phyloP scores from a whole-genome alignment of 1,140 invertebrate species.

The Nylanderia fulva region DNA sequence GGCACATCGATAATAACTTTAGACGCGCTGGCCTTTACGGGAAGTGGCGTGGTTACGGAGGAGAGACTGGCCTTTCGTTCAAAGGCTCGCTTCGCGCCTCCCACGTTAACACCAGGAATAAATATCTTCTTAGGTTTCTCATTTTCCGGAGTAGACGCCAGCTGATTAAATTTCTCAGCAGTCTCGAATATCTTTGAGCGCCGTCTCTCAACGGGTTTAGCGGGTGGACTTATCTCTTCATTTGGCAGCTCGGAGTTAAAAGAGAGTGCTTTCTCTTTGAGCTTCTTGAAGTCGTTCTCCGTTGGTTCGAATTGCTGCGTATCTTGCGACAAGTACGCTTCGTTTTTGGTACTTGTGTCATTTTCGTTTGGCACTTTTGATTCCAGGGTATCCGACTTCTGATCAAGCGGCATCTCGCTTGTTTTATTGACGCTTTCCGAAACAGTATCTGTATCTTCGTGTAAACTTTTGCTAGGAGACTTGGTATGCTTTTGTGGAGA shows the following conservation, averaged over 20 bases:
- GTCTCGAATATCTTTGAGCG: conserved; percentile 90
- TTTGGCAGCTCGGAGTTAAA: conserved; percentile 75
- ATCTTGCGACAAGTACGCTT: conserved; percentile 10
- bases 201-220: conserved; percentile 86
- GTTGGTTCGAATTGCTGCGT: conserved; percentile 52
- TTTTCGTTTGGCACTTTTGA: conserved; percentile 71
- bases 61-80: conserved; percentile 91
- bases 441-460: background rate
- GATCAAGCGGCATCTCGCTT: conserved; percentile 66
- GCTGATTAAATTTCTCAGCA: conserved; percentile 90
- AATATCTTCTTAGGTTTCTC: conserved; percentile 93
- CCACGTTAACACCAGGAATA: conserved; percentile 93
- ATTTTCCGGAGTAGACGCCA: conserved; percentile 81
- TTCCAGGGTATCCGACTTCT: conserved; percentile 80
- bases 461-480: conserved; percentile 21
- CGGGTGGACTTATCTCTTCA: conserved; percentile 65
- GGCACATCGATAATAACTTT: conserved; percentile 82
- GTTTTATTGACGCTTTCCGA: conserved; percentile 18
- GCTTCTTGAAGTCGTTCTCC: conserved; percentile 75
- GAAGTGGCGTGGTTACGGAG: conserved; percentile 80
- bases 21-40: conserved; percentile 71
- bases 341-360: conserved; percentile 1
- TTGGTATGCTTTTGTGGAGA: conserved; percentile 59
- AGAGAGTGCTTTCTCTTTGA: conserved; percentile 78
- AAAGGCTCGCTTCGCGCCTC: conserved; percentile 93